Conservation (phyloP, 2,113 vertebrate genomes). For the Daphoenositta chrysoptera region DNA sequence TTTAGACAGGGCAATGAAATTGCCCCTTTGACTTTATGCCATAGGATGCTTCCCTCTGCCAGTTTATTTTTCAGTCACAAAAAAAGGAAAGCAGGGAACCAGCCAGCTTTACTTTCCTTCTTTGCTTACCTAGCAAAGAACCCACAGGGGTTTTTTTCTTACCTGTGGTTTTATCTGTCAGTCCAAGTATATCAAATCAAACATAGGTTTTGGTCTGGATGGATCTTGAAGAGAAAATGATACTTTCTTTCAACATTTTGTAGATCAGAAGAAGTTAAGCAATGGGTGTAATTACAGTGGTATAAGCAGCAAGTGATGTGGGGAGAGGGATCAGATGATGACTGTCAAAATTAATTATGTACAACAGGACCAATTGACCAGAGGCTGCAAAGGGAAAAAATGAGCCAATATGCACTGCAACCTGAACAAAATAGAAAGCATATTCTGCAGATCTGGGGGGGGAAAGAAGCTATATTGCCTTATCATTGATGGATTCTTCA, state of each 20-base stretch:
- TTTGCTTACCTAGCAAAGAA: background rate
- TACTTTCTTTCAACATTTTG: conserved; percentile 4
- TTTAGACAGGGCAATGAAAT: background rate
- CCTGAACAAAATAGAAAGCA: background rate
- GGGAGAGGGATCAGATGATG: conserved; percentile 38
- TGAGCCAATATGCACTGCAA: background rate
- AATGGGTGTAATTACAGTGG: conserved; percentile 16
- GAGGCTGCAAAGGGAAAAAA: background rate
- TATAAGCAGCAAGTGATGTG: conserved; percentile 36
- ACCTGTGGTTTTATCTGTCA: conserved; percentile 59
- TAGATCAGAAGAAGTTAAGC: conserved; percentile 17
- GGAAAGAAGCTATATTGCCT: background rate
- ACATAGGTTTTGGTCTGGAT: conserved; percentile 26
- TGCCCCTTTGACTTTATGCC: background rate
- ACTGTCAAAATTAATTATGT: conserved; percentile 3
- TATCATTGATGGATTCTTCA: background rate
- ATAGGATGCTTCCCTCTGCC: conserved; percentile 25
- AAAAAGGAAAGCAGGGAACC: background rate
- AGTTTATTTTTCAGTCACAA: background rate
- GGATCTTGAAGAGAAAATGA: conserved; percentile 34
- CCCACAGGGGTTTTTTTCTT: conserved; percentile 42
- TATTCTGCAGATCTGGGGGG: background rate
- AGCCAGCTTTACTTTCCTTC: conserved; percentile 13
- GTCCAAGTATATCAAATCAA: conserved; percentile 66
- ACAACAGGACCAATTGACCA: background rate